Evolutionary conservation across 2,113 vertebrate species (phyloP).

Genomic region (Anser cygnoides): DNA sequence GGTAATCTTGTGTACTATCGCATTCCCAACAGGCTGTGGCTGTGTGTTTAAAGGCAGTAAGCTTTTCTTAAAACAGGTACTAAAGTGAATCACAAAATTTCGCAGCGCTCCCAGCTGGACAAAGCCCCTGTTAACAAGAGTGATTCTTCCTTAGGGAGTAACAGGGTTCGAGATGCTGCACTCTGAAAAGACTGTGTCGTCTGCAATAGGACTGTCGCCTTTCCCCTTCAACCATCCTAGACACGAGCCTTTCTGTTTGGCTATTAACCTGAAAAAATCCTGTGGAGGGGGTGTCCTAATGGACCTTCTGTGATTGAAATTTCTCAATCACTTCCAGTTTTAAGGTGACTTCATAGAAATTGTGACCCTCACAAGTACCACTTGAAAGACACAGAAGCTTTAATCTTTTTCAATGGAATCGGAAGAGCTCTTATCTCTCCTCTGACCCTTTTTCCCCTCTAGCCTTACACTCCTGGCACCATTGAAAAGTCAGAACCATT

Average conservation of each 20-base stretch:
- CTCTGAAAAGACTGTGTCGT: background rate
- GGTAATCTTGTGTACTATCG: background rate
- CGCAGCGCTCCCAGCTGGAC: slow-evolving; percentile 4
- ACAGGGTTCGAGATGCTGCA: background rate
- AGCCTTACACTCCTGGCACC: slow-evolving; percentile 61
- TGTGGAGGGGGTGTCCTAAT: background rate
- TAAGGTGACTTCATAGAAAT: slow-evolving; percentile 65
- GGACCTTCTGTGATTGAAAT: background rate
- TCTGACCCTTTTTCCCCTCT: slow-evolving; percentile 61
- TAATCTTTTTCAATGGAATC: slow-evolving; percentile 60
- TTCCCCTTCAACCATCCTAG: slow-evolving; percentile 1
- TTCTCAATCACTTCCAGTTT: slow-evolving; percentile 49
- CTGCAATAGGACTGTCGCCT: background rate
- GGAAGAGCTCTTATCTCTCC: slow-evolving; percentile 65
- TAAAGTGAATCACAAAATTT: slow-evolving; percentile 33
- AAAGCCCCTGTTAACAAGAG: slow-evolving; percentile 1
- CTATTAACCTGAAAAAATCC: background rate
- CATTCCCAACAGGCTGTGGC: background rate
- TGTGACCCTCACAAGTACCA: slow-evolving; percentile 42
- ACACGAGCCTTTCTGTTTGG: background rate
- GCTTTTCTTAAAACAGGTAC: slow-evolving; percentile 5
- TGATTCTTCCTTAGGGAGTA: background rate
- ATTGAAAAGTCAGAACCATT: slow-evolving; percentile 84
- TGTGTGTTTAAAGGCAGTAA: slow-evolving; percentile 14
- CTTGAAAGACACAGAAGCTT: slow-evolving; percentile 58